Percentiles rank a stretch among this genome's conserved stretches.
phyloP scores from a whole-genome alignment of 2,888 invertebrate genomes.

The Zonitis immaculata region DNA sequence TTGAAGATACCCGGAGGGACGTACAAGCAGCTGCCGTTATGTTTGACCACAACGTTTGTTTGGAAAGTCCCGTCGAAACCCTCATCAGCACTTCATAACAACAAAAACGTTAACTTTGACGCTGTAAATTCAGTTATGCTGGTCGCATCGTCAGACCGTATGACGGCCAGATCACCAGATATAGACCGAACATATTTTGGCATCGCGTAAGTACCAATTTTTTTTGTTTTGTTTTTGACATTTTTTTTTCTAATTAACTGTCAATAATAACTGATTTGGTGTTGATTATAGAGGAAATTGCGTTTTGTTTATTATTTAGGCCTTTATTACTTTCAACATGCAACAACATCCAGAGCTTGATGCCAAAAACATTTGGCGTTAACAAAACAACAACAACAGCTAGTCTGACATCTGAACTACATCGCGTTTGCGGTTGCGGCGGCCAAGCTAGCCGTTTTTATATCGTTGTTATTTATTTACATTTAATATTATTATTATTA shows the following conservation, averaged over 20 bases:
- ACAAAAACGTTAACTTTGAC: constrained; percentile 47
- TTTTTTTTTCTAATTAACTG: constrained; percentile 6
- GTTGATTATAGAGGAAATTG: constrained; percentile 23
- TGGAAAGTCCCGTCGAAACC: constrained; percentile 99
- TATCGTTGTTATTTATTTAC: constrained; percentile 14
- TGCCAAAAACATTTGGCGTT: constrained; percentile 20
- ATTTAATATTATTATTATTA: too few relatives aligned
- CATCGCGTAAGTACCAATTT: constrained; percentile 13
- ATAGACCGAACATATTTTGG: constrained; percentile 20
- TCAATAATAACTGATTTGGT: constrained; percentile 9
- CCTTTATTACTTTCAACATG: constrained; percentile 31
- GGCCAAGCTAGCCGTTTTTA: constrained; percentile 37
- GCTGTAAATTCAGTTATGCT: constrained; percentile 33
- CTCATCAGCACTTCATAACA: constrained; percentile 90
- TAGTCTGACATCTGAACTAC: constrained; percentile 31
- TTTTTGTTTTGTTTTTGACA: neutral
- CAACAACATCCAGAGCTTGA: constrained; percentile 42
- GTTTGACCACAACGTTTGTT: constrained; percentile 98
- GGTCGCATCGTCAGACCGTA: constrained; percentile 27
- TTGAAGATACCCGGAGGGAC: constrained; percentile 99
- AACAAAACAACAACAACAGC: constrained; percentile 33
- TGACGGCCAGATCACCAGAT: constrained; percentile 17
- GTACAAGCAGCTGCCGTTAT: constrained; percentile 98
- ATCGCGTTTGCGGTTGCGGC: constrained; percentile 40
- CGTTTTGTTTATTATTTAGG: constrained; percentile 9